Base-by-base conservation (phyloP, 2,888 invertebrate genomes). In the Allygus modestus region DNA sequence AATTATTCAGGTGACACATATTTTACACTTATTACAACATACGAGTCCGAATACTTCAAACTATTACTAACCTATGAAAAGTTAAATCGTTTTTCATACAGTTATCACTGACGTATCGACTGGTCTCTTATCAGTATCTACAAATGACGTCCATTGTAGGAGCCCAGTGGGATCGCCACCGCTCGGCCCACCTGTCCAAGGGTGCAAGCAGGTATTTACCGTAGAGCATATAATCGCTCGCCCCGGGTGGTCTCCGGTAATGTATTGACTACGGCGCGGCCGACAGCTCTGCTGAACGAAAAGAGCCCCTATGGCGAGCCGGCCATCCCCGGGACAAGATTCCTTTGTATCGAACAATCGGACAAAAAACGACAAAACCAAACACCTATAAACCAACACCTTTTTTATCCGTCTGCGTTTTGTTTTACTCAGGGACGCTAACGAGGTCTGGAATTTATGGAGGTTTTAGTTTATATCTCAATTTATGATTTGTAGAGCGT, bases 271-370 rank as follows among this genome's bases (percentile, higher is more conserved):
- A 71, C 85, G 83, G 81, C 61, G 26, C 65, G 75, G 33, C 75
- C 69, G 85, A 84, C 85, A 85, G 85, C 41, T 83, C 82, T 85
- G 82, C 83, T 79, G 82, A 82, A 85, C 85, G 85, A 85, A 85
- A 85, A 85, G 85, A 85, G 85, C 85, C 85, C 85, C 85, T 85
- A 85, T 77, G 85, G 85, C 77, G 83, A 41, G 41, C 41, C 69
- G 58, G 65, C 81, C 81, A 61, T 77, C 61, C 84, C 75, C 61
- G 31, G 75, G 82, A 58, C 73, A 58, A 51, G 83, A 75, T 73
- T 82, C 79, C 51, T 79, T 79, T 79, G 79, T 79, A 79, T 58
- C 79, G 79, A 79, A 79, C 79, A 79, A 83, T 83, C 58, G 75
- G 75, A 83, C 75, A 75, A 75, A 83, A 75, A 83, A 82, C 12